Conservation (phyloP, 2,113 vertebrate genomes). For the Cephalopterus ornatus region DNA sequence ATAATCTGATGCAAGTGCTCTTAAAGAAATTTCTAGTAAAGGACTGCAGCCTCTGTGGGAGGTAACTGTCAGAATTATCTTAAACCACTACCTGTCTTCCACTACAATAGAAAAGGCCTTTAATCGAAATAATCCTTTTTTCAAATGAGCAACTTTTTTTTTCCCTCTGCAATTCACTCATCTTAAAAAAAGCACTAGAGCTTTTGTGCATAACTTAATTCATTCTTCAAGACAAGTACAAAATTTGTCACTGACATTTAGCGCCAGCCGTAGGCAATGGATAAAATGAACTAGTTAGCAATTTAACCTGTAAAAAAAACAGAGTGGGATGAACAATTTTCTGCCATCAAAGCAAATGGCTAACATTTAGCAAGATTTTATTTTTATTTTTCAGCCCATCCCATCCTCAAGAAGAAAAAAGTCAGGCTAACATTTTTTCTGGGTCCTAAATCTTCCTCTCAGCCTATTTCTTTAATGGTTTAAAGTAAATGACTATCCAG, state of each 20-base stretch:
- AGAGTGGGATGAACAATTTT: constrained; percentile 84
- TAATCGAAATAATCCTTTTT: constrained; percentile 84
- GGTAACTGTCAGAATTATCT: constrained; percentile 82
- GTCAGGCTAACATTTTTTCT: constrained; percentile 85
- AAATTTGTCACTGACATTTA: constrained; percentile 96
- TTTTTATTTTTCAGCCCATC: constrained; percentile 81
- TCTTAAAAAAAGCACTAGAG: constrained; percentile 83
- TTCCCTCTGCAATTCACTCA: constrained; percentile 78
- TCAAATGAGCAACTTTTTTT: constrained; percentile 82
- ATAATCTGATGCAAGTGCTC: constrained; percentile 79
- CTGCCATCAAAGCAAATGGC: constrained; percentile 84
- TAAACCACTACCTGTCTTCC: constrained; percentile 83
- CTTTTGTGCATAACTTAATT: constrained; percentile 88
- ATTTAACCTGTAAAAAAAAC: constrained; percentile 83
- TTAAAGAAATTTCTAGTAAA: constrained; percentile 78
- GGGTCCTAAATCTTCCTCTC: constrained; percentile 85
- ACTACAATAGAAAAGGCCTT: constrained; percentile 82
- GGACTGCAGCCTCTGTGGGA: constrained; percentile 77
- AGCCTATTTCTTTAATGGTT: constrained; percentile 86
- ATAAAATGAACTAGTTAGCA: constrained; percentile 93
- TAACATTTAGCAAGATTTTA: constrained; percentile 84
- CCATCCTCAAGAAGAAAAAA: constrained; percentile 81
- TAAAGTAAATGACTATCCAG: constrained; percentile 90
- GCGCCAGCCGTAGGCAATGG: constrained; percentile 88
- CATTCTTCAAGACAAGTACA: constrained; percentile 85